These are phyloP conservation scores for Psettodes erumei DNA, from an alignment of 2,113 vertebrate genomes.

Conservation along the genomic window DNA sequence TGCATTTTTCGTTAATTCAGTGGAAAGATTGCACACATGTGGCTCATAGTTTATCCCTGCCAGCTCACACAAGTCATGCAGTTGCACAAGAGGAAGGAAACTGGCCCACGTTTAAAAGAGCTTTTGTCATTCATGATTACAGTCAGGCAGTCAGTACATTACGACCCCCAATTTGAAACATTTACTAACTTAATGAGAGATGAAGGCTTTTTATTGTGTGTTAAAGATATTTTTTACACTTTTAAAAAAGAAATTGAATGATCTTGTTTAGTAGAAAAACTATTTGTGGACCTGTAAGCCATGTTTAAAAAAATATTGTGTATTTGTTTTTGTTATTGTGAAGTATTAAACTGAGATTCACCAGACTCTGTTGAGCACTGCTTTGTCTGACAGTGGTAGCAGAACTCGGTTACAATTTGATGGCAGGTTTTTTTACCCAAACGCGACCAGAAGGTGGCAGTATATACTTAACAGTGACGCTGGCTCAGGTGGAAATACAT, in stretches of 20 bases:
- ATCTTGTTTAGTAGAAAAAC: slow-evolving; percentile 34
- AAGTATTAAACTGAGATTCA: slow-evolving; percentile 60
- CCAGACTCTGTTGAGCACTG: background rate
- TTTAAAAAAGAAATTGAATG: slow-evolving; percentile 18
- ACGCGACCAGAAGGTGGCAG: slow-evolving; percentile 68
- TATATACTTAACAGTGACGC: slow-evolving; percentile 8
- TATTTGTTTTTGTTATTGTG: slow-evolving; percentile 49
- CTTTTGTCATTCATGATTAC: background rate
- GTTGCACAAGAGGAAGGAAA: slow-evolving; percentile 14
- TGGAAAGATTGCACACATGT: slow-evolving; percentile 35
- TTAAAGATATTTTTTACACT: slow-evolving; percentile 58
- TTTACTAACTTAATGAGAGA: slow-evolving; percentile 61
- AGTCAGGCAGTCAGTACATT: background rate
- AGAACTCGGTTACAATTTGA: background rate
- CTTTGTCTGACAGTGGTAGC: background rate
- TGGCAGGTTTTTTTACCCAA: background rate
- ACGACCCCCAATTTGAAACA: slow-evolving; percentile 35
- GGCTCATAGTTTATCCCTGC: background rate
- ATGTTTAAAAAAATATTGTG: slow-evolving; percentile 44
- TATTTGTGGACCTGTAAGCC: slow-evolving; percentile 43
- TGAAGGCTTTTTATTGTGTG: slow-evolving; percentile 69
- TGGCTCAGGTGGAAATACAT: background rate
- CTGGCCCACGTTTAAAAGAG: background rate
- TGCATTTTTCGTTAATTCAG: slow-evolving; percentile 20
- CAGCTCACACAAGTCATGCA: slow-evolving; percentile 12